Percentiles rank a stretch among this genome's conserved stretches.
phyloP scores from a whole-genome alignment of 2,113 vertebrate genomes.

The Syngnathoides biaculeatus region DNA sequence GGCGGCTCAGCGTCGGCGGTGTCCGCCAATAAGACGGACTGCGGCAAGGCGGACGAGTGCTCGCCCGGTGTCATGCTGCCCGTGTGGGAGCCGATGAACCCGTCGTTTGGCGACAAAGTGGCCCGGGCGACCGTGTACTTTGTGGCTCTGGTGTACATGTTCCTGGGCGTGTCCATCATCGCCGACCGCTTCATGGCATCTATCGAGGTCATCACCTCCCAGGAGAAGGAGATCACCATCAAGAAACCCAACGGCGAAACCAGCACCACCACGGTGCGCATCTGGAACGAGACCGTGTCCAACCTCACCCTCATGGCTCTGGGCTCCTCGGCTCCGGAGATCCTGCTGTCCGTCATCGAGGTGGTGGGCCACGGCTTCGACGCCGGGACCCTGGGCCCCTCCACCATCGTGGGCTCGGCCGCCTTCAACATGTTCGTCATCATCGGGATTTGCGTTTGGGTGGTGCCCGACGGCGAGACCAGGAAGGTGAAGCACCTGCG shows the following conservation, averaged over 20 bases:
- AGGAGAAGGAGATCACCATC: slow-evolving; percentile 97
- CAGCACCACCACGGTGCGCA: slow-evolving; percentile 90
- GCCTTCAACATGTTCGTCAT: slow-evolving; percentile 99
- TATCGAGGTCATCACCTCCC: slow-evolving; percentile 97
- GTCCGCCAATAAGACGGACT: slow-evolving; percentile 70
- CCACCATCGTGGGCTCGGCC: slow-evolving; percentile 95
- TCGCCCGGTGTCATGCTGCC: slow-evolving; percentile 86
- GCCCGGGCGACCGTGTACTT: slow-evolving; percentile 96
- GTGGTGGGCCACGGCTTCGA: slow-evolving; percentile 87
- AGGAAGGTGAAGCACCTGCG: slow-evolving; percentile 95
- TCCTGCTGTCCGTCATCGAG: slow-evolving; percentile 94
- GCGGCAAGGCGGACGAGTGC: slow-evolving; percentile 80
- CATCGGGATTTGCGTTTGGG: slow-evolving; percentile 92
- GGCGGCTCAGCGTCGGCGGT: slow-evolving; percentile 59
- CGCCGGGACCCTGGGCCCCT: slow-evolving; percentile 87
- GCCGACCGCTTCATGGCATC: slow-evolving; percentile 99
- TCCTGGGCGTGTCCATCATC: slow-evolving; percentile 95
- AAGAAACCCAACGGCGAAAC: slow-evolving; percentile 97
- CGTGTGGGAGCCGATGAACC: slow-evolving; percentile 92
- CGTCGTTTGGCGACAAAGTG: slow-evolving; percentile 95
- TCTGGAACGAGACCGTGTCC: slow-evolving; percentile 98
- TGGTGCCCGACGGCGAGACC: slow-evolving; percentile 93
- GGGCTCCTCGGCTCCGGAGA: slow-evolving; percentile 94
- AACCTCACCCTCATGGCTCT: slow-evolving; percentile 97
- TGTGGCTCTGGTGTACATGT: slow-evolving; percentile 97